Conservation (phyloP, 2,888 invertebrate species). For the Amiota minor region DNA sequence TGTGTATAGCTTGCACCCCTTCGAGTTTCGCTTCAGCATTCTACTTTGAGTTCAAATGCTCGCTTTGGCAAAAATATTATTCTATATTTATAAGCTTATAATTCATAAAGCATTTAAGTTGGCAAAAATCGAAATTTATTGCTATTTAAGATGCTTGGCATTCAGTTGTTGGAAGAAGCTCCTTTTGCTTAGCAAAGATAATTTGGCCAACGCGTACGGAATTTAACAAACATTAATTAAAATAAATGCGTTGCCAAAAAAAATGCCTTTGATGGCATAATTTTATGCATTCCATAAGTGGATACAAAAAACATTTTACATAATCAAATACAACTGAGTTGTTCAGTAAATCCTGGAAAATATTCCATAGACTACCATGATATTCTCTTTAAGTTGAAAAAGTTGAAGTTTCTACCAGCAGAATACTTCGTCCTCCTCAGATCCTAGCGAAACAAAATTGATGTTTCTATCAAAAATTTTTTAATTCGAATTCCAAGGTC, state of each 20-base stretch:
- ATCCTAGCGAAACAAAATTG: too few relatives aligned
- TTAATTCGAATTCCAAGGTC: too few relatives aligned
- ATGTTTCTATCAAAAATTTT: too few relatives aligned
- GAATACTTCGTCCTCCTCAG: too few relatives aligned
- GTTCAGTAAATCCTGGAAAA: too few relatives aligned
- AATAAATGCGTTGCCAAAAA: conserved; percentile 8
- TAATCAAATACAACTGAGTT: neutral
- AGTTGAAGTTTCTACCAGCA: too few relatives aligned
- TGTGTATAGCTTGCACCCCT: conserved; percentile 28
- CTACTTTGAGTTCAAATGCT: neutral
- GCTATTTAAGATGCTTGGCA: conserved; percentile 69
- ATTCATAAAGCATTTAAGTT: conserved; percentile 73
- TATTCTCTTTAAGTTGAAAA: too few relatives aligned
- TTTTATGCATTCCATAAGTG: neutral
- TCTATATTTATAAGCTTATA: conserved; percentile 65
- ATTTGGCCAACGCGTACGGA: conserved; percentile 3
- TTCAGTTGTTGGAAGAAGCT: neutral
- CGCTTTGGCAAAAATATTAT: conserved; percentile 15
- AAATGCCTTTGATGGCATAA: conserved; percentile 23
- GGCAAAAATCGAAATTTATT: conserved; percentile 73
- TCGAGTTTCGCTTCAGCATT: neutral
- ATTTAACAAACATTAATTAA: conserved; percentile 17
- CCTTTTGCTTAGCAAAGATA: conserved; percentile 45
- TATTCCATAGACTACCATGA: too few relatives aligned
- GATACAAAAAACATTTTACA: neutral